Evolutionary conservation across 2,888 invertebrate genomes (phyloP).

Genomic region (Coelogynopora nodosa): DNA sequence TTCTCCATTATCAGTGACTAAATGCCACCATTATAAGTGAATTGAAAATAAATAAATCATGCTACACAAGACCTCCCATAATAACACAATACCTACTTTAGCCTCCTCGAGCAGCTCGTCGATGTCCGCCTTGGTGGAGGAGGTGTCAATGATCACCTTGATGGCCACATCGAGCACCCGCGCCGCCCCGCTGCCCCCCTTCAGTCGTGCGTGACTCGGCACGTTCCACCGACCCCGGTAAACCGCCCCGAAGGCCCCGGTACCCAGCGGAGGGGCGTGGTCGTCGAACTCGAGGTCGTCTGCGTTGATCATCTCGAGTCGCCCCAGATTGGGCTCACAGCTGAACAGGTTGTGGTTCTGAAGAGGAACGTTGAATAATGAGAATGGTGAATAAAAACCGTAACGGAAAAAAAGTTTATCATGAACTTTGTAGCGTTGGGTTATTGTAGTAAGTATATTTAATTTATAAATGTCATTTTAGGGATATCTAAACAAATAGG

Average conservation of each 20-base stretch:
- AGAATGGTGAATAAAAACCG: too few relatives aligned
- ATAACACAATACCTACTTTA: too few relatives aligned
- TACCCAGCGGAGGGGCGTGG: constrained; percentile 39
- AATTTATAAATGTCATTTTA: too few relatives aligned
- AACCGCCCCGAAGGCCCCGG: constrained; percentile 43
- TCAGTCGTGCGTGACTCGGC: neutral
- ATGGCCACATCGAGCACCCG: constrained; percentile 29
- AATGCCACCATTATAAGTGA: too few relatives aligned
- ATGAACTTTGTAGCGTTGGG: too few relatives aligned
- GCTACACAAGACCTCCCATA: too few relatives aligned
- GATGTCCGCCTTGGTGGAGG: neutral
- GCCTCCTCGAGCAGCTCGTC: constrained; percentile 40
- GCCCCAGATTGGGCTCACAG: constrained; percentile 29
- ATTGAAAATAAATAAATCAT: too few relatives aligned
- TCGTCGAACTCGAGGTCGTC: constrained; percentile 39
- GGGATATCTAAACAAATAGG: too few relatives aligned
- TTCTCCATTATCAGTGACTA: too few relatives aligned
- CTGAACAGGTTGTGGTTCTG: constrained; percentile 34
- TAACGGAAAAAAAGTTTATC: too few relatives aligned
- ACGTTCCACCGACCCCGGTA: constrained; percentile 41
- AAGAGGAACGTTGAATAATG: neutral
- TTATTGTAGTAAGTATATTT: too few relatives aligned
- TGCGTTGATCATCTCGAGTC: constrained; percentile 34
- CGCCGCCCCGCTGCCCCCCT: neutral
- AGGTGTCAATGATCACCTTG: constrained; percentile 35